A percentile compares a stretch with the other conserved stretches of the same genome.
These are phyloP conservation scores for Abrostola triplasia DNA, from an alignment of 2,888 invertebrate species.

Conservation along the genomic window DNA sequence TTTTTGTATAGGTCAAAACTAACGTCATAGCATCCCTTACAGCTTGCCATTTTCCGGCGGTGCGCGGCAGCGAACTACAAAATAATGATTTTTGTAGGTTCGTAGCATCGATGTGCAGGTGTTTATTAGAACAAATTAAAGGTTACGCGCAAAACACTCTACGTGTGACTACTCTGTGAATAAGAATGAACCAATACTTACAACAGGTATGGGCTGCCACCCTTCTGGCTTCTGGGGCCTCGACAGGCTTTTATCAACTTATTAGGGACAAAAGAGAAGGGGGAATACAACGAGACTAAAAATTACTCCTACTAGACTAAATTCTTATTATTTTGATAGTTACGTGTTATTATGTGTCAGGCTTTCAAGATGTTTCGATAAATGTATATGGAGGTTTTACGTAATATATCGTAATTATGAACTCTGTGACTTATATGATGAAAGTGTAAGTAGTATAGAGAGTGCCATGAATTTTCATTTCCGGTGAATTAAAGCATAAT, in stretches of 20 bases:
- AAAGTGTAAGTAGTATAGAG: conserved; percentile 45
- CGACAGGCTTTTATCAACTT: neutral
- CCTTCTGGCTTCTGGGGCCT: conserved; percentile 2
- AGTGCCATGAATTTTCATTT: conserved; percentile 73
- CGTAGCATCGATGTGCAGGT: neutral
- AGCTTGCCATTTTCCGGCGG: no score
- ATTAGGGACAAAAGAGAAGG: neutral
- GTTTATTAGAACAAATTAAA: neutral
- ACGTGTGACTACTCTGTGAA: neutral
- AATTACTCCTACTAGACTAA: neutral
- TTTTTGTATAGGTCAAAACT: no score
- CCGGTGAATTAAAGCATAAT: conserved; percentile 77
- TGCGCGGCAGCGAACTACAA: no score
- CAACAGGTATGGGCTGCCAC: neutral
- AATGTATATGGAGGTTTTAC: neutral
- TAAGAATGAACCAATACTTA: neutral
- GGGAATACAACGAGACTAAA: neutral
- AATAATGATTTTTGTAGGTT: neutral
- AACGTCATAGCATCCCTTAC: neutral
- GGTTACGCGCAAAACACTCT: neutral
- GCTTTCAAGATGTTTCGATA: no score
- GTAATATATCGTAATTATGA: conserved; percentile 6
- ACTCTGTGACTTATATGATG: conserved; percentile 25
- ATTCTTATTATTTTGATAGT: neutral
- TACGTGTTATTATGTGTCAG: no score